Conservation (phyloP, 2,113 vertebrate genomes). For the Pygoscelis antarcticus region DNA sequence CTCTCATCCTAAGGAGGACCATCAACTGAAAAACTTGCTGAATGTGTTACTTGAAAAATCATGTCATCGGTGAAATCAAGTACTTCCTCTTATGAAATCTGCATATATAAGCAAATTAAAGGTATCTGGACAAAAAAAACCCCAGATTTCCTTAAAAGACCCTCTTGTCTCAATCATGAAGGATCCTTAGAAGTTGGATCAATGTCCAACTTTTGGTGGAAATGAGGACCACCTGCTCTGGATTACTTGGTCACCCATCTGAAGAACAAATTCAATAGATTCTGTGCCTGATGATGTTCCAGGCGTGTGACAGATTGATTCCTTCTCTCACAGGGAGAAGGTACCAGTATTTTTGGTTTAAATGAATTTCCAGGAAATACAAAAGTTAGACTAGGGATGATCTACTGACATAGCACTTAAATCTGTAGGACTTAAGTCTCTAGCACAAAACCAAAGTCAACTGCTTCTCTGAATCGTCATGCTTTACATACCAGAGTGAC, state of each 20-base stretch:
- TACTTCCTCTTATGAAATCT: background rate
- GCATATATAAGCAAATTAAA: background rate
- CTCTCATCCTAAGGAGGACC: background rate
- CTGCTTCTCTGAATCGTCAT: background rate
- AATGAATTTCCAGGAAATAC: background rate
- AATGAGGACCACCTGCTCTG: background rate
- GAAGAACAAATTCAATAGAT: background rate
- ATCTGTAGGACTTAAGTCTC: background rate
- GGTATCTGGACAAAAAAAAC: background rate
- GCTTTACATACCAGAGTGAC: background rate
- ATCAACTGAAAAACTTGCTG: background rate
- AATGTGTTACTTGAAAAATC: background rate
- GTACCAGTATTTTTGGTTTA: background rate
- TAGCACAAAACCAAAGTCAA: background rate
- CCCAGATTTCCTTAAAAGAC: background rate
- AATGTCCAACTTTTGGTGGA: background rate
- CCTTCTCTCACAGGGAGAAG: background rate
- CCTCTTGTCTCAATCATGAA: background rate
- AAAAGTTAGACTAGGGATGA: background rate
- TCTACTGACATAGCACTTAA: background rate
- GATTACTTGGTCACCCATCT: background rate
- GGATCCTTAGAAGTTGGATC: background rate
- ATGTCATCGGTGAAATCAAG: background rate
- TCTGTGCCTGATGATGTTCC: background rate
- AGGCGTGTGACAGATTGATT: background rate